Conservation (phyloP, 2,888 invertebrate genomes). For the Volucella inflata region DNA sequence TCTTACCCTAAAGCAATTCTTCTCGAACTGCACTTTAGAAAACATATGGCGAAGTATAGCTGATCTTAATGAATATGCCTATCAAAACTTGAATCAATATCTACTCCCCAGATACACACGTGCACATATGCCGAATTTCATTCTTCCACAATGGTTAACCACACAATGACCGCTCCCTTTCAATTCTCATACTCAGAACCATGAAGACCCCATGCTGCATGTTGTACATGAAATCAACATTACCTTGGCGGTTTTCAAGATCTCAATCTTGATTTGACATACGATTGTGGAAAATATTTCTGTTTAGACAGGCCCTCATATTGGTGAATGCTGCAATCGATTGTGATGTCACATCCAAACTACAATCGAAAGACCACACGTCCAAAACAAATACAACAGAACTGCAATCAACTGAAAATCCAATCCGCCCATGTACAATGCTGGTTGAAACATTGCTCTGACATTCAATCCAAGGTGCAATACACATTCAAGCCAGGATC, state of each 20-base stretch:
- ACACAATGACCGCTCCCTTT: slow-evolving; percentile 14
- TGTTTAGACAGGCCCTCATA: slow-evolving; percentile 72
- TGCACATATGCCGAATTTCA: no score
- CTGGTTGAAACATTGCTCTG: slow-evolving; percentile 36
- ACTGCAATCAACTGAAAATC: slow-evolving; percentile 7
- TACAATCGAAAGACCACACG: slow-evolving; percentile 48
- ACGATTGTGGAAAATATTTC: slow-evolving; percentile 37
- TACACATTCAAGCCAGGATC: slow-evolving; percentile 19
- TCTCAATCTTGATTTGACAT: slow-evolving; percentile 61
- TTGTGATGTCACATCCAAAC: slow-evolving; percentile 55
- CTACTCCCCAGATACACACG: not conserved
- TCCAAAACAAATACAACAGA: slow-evolving; percentile 7
- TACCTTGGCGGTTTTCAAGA: slow-evolving; percentile 24
- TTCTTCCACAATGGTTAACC: not conserved
- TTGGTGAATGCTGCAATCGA: slow-evolving; percentile 61
- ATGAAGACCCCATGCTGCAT: slow-evolving; percentile 35
- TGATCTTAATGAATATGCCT: not conserved
- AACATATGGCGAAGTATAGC: no score
- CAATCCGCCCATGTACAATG: slow-evolving; percentile 47
- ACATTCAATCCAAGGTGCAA: slow-evolving; percentile 58
- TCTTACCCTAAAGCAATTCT: no score
- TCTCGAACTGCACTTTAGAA: no score
- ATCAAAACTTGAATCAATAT: not conserved
- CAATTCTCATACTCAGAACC: not conserved
- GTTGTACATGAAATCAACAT: slow-evolving; percentile 16